A percentile compares a stretch with the other conserved stretches of the same genome.
Conservation (phyloP, 2,797 vertebrate genomes). For the Pangasius djambal region DNA sequence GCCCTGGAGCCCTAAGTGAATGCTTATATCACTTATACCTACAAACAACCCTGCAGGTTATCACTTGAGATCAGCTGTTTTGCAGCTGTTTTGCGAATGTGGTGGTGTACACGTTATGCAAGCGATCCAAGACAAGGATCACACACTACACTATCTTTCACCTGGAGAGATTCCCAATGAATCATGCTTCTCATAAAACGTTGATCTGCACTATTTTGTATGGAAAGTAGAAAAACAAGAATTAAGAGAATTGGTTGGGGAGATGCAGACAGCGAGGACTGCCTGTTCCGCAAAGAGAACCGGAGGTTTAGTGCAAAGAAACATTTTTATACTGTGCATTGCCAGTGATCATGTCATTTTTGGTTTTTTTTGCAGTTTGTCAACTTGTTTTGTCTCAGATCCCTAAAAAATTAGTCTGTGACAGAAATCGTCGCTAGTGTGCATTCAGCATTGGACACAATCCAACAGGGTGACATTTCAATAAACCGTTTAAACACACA, state of each 20-base stretch:
- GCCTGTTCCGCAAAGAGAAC: background rate
- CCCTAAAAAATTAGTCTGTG: background rate
- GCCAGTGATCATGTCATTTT: background rate
- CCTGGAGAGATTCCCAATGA: background rate
- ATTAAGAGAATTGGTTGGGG: background rate
- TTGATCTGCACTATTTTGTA: background rate
- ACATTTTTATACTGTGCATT: background rate
- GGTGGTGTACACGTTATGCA: too few species aligned
- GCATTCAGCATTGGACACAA: background rate
- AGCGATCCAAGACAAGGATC: background rate
- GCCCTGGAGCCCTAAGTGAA: background rate
- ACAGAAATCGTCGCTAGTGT: background rate
- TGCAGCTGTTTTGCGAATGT: too few species aligned
- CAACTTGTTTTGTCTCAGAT: background rate
- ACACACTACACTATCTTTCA: background rate
- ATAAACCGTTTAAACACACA: background rate
- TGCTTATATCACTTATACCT: background rate
- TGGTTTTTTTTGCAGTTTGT: background rate
- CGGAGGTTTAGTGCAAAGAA: background rate
- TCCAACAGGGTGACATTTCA: background rate
- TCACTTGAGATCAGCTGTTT: background rate
- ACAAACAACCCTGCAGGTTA: background rate
- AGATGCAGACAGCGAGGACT: background rate
- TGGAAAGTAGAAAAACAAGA: background rate
- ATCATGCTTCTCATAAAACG: background rate